A percentile compares a stretch with the other conserved stretches of the same genome.
Evolutionary conservation across 2,888 invertebrate species (phyloP).

Genomic region (Acleris literana): DNA sequence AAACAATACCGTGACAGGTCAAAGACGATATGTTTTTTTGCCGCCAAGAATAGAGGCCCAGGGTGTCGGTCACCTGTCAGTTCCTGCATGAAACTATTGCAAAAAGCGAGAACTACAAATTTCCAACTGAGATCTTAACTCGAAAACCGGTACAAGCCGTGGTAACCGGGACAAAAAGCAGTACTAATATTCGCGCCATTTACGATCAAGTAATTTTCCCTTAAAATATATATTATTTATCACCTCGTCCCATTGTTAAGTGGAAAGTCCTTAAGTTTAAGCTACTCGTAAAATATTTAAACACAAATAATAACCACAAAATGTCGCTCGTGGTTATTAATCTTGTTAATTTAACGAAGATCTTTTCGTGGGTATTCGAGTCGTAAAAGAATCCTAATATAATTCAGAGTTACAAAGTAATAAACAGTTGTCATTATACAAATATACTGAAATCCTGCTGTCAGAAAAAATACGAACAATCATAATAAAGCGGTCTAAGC

Average conservation of each 20-base stretch:
- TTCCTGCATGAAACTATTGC: no score
- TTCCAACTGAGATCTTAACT: no score
- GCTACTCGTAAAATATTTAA: neutral
- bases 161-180: neutral
- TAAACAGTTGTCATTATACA: neutral
- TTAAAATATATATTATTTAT: neutral
- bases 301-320: neutral
- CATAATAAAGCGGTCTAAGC: conserved; percentile 33
- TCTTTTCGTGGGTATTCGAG: neutral
- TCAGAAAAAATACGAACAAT: conserved; percentile 32
- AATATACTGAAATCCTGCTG: conserved; percentile 6
- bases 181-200: neutral
- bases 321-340: neutral
- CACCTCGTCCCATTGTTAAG: neutral
- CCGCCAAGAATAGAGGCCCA: no score
- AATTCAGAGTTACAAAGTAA: neutral
- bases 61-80: no score
- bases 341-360: conserved; percentile 2
- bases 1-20: no score
- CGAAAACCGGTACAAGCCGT: neutral
- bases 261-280: neutral
- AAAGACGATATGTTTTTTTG: no score
- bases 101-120: no score
- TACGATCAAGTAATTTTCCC: neutral
- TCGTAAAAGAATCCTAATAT: neutral